Conservation (phyloP, 2,888 invertebrate species). For the Sphecodes monilicornis region DNA sequence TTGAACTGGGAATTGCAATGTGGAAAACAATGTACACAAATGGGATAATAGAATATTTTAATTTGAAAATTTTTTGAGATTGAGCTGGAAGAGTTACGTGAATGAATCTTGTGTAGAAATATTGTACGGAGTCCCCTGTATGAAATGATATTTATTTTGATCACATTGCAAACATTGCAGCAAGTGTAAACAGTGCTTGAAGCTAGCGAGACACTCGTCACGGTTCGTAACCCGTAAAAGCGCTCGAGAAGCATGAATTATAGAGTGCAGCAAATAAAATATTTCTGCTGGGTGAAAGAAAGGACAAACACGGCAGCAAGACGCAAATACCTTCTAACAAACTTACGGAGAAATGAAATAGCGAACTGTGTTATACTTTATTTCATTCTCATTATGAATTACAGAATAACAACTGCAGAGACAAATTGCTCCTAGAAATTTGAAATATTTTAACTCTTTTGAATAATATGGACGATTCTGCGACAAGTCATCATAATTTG, state of each 20-base stretch:
- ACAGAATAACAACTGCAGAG: neutral
- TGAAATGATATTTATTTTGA: neutral
- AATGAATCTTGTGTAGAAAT: neutral
- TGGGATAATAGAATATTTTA: neutral
- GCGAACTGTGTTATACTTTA: neutral
- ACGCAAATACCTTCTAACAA: neutral
- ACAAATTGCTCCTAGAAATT: too few relatives aligned
- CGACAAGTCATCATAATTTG: too few relatives aligned
- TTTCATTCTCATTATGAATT: neutral
- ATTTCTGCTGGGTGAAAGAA: neutral
- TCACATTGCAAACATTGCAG: neutral
- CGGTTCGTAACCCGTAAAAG: neutral
- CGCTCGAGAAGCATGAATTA: neutral
- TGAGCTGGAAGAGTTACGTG: neutral
- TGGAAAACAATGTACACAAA: neutral
- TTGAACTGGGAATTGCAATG: neutral
- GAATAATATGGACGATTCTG: too few relatives aligned
- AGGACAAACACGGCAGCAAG: neutral
- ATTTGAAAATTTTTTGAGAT: neutral
- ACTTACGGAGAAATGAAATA: neutral
- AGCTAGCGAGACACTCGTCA: conserved; percentile 2
- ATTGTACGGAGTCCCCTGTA: neutral
- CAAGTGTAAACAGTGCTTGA: neutral
- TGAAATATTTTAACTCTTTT: too few relatives aligned
- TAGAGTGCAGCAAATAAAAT: neutral